phyloP scores from a whole-genome alignment of 1,140 invertebrate species.

The Wasmannia auropunctata region DNA sequence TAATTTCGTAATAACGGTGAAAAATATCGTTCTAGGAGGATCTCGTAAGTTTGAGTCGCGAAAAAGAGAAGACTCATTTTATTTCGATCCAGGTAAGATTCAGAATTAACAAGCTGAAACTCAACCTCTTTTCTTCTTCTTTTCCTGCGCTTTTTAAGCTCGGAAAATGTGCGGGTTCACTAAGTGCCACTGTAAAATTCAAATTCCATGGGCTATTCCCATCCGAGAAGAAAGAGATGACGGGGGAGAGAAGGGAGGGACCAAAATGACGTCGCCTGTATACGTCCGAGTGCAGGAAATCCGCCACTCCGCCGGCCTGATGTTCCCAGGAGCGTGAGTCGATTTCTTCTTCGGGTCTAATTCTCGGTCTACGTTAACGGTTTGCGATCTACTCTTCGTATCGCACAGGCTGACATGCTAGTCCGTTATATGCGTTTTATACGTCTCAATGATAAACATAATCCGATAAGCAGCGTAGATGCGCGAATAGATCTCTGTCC shows the following conservation, averaged over 20 bases:
- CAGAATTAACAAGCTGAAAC: background rate
- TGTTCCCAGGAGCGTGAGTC: constrained; percentile 62
- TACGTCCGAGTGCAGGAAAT: constrained; percentile 69
- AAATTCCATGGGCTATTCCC: constrained; percentile 53
- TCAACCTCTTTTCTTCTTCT: background rate
- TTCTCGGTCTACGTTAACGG: constrained; percentile 44
- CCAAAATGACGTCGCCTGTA: background rate
- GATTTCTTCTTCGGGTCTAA: constrained; percentile 70
- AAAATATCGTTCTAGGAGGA: background rate
- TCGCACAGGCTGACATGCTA: background rate
- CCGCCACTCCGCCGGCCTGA: constrained; percentile 35
- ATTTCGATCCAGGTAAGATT: background rate
- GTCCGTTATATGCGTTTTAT: background rate
- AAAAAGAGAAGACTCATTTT: background rate
- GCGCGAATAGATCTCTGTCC: background rate
- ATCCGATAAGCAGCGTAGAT: background rate
- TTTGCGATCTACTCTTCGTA: constrained; percentile 30
- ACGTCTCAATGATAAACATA: background rate
- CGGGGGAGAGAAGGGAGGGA: too few species aligned
- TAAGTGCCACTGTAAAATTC: constrained; percentile 59
- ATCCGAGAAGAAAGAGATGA: constrained; percentile 9
- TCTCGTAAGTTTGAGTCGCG: background rate
- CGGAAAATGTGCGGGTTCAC: background rate
- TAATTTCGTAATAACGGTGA: background rate
- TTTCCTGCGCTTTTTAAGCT: background rate